phyloP scores from a whole-genome alignment of 2,797 vertebrate species.

The Pipistrellus nathusii region DNA sequence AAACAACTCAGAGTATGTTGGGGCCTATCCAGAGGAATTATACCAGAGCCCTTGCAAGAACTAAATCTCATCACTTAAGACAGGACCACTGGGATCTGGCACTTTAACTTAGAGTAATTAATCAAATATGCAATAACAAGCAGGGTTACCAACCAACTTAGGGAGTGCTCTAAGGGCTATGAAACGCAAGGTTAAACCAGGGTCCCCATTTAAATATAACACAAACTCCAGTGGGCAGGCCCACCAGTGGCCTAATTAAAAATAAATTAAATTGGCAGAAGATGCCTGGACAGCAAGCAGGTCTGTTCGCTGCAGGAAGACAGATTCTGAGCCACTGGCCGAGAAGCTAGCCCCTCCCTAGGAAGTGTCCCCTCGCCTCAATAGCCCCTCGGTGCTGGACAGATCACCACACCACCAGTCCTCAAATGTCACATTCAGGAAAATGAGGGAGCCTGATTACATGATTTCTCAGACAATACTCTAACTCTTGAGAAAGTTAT shows the following conservation, averaged over 20 bases:
- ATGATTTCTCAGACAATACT: not conserved
- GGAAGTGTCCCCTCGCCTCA: accelerated
- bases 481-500: not conserved
- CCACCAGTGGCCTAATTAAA: not conserved
- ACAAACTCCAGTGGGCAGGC: constrained; percentile 32
- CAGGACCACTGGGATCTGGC: not conserved
- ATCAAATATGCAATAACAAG: not conserved
- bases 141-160: accelerated
- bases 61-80: not conserved
- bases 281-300: not conserved
- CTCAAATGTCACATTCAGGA: not conserved
- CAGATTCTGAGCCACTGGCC: not conserved
- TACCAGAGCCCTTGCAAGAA: not conserved
- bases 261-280: constrained; percentile 37
- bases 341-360: not conserved
- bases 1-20: not conserved
- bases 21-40: not conserved
- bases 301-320: not conserved
- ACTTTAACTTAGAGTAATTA: not conserved
- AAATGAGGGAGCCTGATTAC: not conserved
- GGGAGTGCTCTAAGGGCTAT: not conserved
- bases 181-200: not conserved
- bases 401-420: not conserved
- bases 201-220: not conserved
- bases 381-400: not conserved